phyloP scores from a whole-genome alignment of 2,888 invertebrate genomes.

The Ernsta delagoae region DNA sequence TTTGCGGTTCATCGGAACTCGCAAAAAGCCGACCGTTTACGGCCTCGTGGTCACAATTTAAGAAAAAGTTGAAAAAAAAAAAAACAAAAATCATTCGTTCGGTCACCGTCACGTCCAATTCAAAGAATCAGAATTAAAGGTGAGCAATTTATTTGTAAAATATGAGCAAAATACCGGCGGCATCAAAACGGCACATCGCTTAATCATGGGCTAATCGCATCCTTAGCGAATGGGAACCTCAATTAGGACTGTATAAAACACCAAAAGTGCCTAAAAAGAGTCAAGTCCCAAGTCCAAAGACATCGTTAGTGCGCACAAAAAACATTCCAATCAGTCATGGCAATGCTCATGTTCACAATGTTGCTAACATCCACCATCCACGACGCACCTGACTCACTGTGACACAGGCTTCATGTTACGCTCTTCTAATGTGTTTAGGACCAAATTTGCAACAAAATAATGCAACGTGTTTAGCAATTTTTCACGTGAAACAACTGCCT shows the following conservation, averaged over 20 bases:
- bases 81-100: slow-evolving; percentile 57
- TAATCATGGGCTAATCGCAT: slow-evolving; percentile 80
- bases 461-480: slow-evolving; percentile 31
- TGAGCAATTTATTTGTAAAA: slow-evolving; percentile 52
- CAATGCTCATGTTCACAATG: slow-evolving; percentile 38
- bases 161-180: slow-evolving; percentile 53
- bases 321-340: slow-evolving; percentile 61
- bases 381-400: slow-evolving; percentile 45
- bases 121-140: slow-evolving; percentile 47
- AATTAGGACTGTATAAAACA: slow-evolving; percentile 78
- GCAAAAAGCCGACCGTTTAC: slow-evolving; percentile 14
- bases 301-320: slow-evolving; percentile 67
- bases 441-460: slow-evolving; percentile 31
- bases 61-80: slow-evolving; percentile 37
- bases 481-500: slow-evolving; percentile 36
- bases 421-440: slow-evolving; percentile 40
- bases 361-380: slow-evolving; percentile 2
- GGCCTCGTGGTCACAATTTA: slow-evolving; percentile 5
- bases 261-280: slow-evolving; percentile 69
- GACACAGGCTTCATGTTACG: slow-evolving; percentile 39
- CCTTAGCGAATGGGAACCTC: slow-evolving; percentile 79
- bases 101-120: slow-evolving; percentile 63
- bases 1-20: no score
- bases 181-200: slow-evolving; percentile 52
- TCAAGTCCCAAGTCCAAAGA: slow-evolving; percentile 54